Evolutionary conservation across 1,140 invertebrate species (phyloP).

Genomic region (Trachelipus rathkii): DNA sequence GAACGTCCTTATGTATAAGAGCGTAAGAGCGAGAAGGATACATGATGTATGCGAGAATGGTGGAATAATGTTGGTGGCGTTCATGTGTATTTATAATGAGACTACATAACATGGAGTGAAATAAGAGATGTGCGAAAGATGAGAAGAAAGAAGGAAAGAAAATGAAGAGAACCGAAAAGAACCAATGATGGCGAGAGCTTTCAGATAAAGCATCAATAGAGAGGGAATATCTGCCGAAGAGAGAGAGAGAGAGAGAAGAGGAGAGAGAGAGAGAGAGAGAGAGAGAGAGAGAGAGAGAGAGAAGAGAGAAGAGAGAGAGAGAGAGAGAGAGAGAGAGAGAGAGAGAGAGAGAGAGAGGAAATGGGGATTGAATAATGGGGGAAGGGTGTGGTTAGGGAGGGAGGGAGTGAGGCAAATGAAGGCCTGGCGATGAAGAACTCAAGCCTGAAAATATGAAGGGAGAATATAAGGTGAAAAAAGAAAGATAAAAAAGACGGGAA

Average conservation of each 20-base stretch:
- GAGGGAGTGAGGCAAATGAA: neutral
- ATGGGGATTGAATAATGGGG: no score
- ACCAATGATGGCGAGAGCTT: neutral
- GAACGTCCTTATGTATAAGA: no score
- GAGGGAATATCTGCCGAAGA: neutral
- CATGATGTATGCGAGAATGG: no score
- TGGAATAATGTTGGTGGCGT: no score
- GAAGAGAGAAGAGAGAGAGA: neutral
- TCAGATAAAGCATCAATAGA: constrained; percentile 7
- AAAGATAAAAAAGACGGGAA: neutral
- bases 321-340: no score
- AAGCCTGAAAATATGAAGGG: constrained; percentile 1
- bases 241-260: neutral
- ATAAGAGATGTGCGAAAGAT: no score
- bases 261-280: neutral
- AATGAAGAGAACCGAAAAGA: neutral
- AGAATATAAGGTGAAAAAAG: neutral
- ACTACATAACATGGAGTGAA: no score
- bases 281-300: neutral
- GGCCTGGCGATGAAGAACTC: constrained; percentile 4
- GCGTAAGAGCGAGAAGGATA: no score
- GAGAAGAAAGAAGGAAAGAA: no score
- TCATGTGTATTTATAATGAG: no score
- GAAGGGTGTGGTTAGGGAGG: no score
- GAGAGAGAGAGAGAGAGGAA: no score